Percentiles rank a stretch among this genome's conserved stretches.
Evolutionary conservation across 2,797 vertebrate species (phyloP).

Genomic region (Mycteria americana): DNA sequence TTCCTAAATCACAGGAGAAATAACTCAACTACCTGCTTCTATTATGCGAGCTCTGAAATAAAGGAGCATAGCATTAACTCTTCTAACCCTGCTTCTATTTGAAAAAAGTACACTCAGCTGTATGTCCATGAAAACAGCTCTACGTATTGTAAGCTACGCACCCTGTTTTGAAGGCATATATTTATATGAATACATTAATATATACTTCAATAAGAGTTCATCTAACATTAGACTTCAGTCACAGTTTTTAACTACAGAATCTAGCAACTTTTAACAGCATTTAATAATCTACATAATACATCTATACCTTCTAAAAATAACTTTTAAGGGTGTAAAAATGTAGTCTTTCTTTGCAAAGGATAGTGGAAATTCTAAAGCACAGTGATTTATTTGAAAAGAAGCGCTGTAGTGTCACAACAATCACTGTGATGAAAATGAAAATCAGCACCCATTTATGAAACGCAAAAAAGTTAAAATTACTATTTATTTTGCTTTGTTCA

Average conservation of each 20-base stretch:
- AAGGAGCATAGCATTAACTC: background rate
- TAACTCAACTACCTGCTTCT: background rate
- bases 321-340: background rate
- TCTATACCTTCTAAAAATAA: background rate
- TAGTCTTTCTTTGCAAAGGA: background rate
- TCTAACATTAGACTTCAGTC: background rate
- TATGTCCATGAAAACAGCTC: background rate
- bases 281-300: background rate
- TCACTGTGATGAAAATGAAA: background rate
- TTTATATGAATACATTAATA: background rate
- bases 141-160: background rate
- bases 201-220: background rate
- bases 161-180: background rate
- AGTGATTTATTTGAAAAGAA: background rate
- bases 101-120: background rate
- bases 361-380: background rate
- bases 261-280: background rate
- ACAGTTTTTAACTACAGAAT: background rate
- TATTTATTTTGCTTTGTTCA: slow-evolving; percentile 45
- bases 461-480: background rate
- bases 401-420: background rate
- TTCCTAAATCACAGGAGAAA: slow-evolving; percentile 7
- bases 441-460: background rate
- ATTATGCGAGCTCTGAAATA: background rate
- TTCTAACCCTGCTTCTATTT: background rate